A percentile compares a stretch with the other conserved stretches of the same genome.
Conservation (phyloP, 2,888 invertebrate genomes). For the Rhorus exstirpatorius region DNA sequence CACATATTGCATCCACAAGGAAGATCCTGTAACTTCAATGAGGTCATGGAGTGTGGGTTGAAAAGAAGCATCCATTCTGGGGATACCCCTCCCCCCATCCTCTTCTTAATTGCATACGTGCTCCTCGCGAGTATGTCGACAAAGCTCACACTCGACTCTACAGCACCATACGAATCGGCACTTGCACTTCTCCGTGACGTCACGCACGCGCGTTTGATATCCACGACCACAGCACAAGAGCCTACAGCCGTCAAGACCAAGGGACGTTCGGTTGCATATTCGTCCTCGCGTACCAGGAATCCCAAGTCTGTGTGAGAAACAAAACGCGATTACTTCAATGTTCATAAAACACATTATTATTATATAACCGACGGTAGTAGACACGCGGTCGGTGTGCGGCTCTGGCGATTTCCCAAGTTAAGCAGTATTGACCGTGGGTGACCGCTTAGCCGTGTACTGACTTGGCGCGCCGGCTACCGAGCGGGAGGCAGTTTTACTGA, state of each 20-base stretch:
- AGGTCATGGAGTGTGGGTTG: conserved; percentile 42
- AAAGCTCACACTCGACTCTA: conserved; percentile 94
- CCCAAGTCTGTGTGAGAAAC: conserved; percentile 88
- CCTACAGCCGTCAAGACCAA: conserved; percentile 94
- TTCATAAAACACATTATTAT: too few species aligned
- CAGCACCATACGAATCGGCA: conserved; percentile 98
- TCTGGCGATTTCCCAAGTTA: too few species aligned
- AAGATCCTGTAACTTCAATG: conserved; percentile 57
- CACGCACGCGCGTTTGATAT: conserved; percentile 93
- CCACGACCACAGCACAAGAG: conserved; percentile 96
- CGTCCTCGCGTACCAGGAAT: conserved; percentile 94
- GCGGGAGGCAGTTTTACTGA: too few species aligned
- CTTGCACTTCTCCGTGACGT: conserved; percentile 95
- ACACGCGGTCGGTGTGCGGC: too few species aligned
- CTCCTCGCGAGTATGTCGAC: conserved; percentile 92
- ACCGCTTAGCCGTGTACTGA: too few species aligned
- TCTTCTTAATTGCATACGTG: conserved; percentile 93
- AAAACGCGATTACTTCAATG: background rate
- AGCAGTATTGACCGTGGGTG: too few species aligned
- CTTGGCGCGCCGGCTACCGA: too few species aligned
- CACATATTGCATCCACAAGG: conserved; percentile 35
- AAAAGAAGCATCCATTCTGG: conserved; percentile 39
- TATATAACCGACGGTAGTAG: too few species aligned
- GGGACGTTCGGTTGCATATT: conserved; percentile 94
- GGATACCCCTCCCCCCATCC: background rate